These are phyloP conservation scores for Watsonalla binaria DNA, from an alignment of 2,888 invertebrate genomes.

Conservation along the genomic window DNA sequence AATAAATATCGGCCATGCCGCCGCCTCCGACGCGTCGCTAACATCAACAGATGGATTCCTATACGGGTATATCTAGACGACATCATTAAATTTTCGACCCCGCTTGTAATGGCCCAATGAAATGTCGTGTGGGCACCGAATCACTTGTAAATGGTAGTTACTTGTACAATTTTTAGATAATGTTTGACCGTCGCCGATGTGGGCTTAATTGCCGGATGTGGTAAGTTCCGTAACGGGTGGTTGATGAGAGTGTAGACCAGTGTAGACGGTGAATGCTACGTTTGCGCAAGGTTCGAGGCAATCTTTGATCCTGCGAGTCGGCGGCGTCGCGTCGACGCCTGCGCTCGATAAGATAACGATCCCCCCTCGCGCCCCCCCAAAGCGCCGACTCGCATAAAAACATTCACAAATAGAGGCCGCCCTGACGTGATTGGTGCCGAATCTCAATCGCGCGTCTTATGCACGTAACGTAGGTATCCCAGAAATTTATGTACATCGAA, in stretches of 20 bases:
- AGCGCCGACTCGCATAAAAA: conserved; percentile 51
- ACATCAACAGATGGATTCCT: conserved; percentile 65
- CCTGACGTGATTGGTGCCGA: conserved; percentile 44
- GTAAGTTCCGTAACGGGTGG: conserved; percentile 35
- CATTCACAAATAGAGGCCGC: conserved; percentile 57
- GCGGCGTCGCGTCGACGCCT: conserved; percentile 50
- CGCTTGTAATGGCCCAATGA: conserved; percentile 47
- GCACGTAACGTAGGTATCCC: conserved; percentile 28
- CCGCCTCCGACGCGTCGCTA: conserved; percentile 58
- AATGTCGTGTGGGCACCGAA: conserved; percentile 54
- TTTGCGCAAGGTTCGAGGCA: conserved; percentile 28
- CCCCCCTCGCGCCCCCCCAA: conserved; percentile 16
- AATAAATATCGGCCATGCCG: conserved; percentile 76
- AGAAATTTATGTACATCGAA: conserved; percentile 45
- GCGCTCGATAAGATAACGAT: conserved; percentile 33
- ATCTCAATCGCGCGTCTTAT: conserved; percentile 33
- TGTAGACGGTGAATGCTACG: conserved; percentile 27
- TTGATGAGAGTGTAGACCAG: conserved; percentile 12
- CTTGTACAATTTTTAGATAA: conserved; percentile 34
- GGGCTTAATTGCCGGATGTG: conserved; percentile 52
- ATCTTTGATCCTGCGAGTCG: conserved; percentile 40
- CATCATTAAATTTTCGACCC: conserved; percentile 61
- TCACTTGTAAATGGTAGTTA: conserved; percentile 50
- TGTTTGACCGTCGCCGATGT: conserved; percentile 41
- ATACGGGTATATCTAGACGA: conserved; percentile 60